Conservation (phyloP, 2,888 invertebrate species). For the Melanargia galathea region DNA sequence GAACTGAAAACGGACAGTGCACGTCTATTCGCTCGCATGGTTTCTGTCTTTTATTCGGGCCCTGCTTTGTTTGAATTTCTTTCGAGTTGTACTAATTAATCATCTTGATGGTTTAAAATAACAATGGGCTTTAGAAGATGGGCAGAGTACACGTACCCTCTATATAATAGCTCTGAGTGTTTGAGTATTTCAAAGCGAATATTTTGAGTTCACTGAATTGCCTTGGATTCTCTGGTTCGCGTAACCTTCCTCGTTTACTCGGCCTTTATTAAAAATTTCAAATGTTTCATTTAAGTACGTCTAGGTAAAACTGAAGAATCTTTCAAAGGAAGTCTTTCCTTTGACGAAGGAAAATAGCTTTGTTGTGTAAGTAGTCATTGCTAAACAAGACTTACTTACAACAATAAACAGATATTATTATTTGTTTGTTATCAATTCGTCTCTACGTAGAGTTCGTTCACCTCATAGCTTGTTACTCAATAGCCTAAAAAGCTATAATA, state of each 20-base stretch:
- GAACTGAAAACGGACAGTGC: constrained; percentile 59
- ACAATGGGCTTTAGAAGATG: not conserved
- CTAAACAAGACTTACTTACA: too few species aligned
- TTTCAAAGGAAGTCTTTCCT: not conserved
- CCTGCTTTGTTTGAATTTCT: not conserved
- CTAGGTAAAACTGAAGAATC: not conserved
- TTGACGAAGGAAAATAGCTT: constrained; percentile 3
- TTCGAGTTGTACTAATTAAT: not conserved
- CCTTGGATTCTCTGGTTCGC: not conserved
- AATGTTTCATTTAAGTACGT: not conserved
- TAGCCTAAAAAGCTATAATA: not conserved
- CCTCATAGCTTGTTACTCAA: not conserved
- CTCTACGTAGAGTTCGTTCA: not conserved
- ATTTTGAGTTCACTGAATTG: not conserved
- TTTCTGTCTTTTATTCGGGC: not conserved
- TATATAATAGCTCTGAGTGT: not conserved
- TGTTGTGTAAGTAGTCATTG: not conserved
- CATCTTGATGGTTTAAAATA: not conserved
- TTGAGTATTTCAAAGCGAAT: not conserved
- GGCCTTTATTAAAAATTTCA: not conserved
- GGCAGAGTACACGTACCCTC: not conserved
- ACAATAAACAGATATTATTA: too few species aligned
- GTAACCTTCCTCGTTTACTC: not conserved
- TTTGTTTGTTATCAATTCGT: not conserved
- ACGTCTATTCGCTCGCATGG: constrained; percentile 32